Conservation (phyloP, 2,113 vertebrate species). For the Tor tambroides region DNA sequence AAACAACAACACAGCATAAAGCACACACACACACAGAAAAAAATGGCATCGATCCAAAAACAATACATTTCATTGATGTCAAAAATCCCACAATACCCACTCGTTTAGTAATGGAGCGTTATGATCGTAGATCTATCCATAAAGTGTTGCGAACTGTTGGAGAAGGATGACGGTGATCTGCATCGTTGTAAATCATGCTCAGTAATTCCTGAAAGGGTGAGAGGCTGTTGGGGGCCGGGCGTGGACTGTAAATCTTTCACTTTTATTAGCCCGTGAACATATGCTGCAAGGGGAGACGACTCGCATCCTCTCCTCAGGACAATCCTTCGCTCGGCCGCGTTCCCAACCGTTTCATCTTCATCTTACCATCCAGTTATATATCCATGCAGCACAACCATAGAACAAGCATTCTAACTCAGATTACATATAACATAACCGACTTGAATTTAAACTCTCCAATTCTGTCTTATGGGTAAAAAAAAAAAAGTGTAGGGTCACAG, state of each 20-base stretch:
- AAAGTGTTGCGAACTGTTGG: constrained; percentile 71
- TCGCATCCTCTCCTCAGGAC: constrained; percentile 87
- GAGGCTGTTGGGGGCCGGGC: constrained; percentile 93
- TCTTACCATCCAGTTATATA: constrained; percentile 36
- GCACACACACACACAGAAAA: not conserved
- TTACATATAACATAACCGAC: not conserved
- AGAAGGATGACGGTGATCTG: constrained; percentile 89
- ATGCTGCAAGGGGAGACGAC: constrained; percentile 91
- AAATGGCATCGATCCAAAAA: not conserved
- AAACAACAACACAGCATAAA: not conserved
- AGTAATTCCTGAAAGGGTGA: constrained; percentile 99
- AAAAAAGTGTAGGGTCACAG: too few relatives aligned
- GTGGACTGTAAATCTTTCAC: constrained; percentile 99
- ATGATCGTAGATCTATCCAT: constrained; percentile 22
- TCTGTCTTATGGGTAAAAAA: not conserved
- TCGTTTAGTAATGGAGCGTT: constrained; percentile 24
- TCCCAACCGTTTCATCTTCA: constrained; percentile 71
- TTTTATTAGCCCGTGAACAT: constrained; percentile 99
- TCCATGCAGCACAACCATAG: not conserved
- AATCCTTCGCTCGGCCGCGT: constrained; percentile 79
- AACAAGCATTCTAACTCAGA: not conserved
- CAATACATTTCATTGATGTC: constrained; percentile 2
- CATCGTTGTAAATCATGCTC: constrained; percentile 97
- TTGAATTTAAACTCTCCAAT: not conserved
- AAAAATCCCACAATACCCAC: not conserved